A percentile compares a stretch with the other conserved stretches of the same genome.
Evolutionary conservation across 2,888 invertebrate genomes (phyloP).

Genomic region (Sphecodes monilicornis): DNA sequence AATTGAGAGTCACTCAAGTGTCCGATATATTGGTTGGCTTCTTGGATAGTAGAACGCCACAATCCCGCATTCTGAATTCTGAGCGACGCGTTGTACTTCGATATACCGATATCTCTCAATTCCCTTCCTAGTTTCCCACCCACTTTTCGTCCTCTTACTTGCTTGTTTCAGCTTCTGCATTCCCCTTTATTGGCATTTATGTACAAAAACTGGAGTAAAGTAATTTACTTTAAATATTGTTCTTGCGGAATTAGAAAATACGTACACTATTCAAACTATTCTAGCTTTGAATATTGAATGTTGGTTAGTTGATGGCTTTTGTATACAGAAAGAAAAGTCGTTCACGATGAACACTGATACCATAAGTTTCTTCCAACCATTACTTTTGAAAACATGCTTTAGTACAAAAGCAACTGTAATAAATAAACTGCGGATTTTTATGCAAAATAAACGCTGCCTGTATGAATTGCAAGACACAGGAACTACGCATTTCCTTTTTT

Average conservation of each 20-base stretch:
- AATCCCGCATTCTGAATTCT: constrained; percentile 70
- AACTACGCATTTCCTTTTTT: not conserved
- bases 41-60: constrained; percentile 64
- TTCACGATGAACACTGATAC: not conserved
- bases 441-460: too few species aligned
- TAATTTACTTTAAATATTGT: not conserved
- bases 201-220: not conserved
- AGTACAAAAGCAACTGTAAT: not conserved
- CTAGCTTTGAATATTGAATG: not conserved
- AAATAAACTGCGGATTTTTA: too few species aligned
- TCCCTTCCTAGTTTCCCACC: constrained; percentile 25
- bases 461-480: too few species aligned
- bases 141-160: constrained; percentile 10
- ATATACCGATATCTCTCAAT: constrained; percentile 62
- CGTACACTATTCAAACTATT: not conserved
- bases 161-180: not conserved
- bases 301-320: not conserved
- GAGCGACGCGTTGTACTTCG: constrained; percentile 58
- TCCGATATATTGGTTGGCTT: constrained; percentile 71
- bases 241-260: not conserved
- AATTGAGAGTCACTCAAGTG: constrained; percentile 76
- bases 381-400: not conserved
- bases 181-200: not conserved
- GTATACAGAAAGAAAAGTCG: too few species aligned
- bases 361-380: not conserved